Conservation (phyloP, 2,797 vertebrate genomes). For the Chaetophractus vellerosus region DNA sequence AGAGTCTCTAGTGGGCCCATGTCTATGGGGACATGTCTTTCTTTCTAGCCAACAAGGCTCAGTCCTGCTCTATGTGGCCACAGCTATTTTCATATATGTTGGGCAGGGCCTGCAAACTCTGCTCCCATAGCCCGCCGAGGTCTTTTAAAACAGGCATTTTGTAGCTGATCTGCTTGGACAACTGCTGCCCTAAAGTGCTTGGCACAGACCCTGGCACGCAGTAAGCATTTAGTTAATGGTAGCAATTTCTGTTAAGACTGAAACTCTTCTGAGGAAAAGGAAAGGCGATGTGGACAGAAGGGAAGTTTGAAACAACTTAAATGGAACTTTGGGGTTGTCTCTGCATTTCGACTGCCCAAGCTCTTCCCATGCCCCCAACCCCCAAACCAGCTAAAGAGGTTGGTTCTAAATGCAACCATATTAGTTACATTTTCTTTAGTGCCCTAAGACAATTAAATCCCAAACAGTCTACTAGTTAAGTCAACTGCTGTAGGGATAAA, state of each 20-base stretch:
- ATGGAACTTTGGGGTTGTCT: background rate
- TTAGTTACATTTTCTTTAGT: conserved; percentile 7
- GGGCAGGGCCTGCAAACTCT: background rate
- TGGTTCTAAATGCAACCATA: background rate
- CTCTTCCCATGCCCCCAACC: background rate
- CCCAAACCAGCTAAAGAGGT: background rate
- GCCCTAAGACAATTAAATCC: background rate
- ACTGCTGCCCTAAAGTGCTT: background rate
- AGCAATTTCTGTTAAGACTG: background rate
- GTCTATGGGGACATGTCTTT: background rate
- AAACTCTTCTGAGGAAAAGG: background rate
- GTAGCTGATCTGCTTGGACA: background rate
- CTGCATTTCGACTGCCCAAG: background rate
- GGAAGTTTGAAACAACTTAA: background rate
- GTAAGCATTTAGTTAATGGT: background rate
- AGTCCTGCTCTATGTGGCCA: background rate
- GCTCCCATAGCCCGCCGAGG: background rate
- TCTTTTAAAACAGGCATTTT: background rate
- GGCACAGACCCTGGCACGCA: background rate
- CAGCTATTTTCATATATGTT: background rate
- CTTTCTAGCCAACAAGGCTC: background rate
- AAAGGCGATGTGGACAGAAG: background rate
- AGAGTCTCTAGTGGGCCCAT: background rate
- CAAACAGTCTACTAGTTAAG: background rate
- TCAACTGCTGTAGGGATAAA: background rate